phyloP scores from a whole-genome alignment of 2,797 vertebrate species.

The Triplophysa yarkandensis region DNA sequence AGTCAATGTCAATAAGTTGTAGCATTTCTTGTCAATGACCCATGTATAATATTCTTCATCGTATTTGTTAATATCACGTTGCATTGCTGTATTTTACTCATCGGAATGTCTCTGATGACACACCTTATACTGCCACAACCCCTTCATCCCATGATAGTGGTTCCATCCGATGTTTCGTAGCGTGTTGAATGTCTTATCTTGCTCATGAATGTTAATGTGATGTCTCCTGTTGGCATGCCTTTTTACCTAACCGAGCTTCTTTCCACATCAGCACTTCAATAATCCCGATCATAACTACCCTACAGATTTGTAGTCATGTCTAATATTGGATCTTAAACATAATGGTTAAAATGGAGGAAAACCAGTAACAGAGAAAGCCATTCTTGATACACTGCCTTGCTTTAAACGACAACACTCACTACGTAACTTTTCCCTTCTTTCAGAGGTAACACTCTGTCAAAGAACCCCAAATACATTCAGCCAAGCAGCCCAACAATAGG shows the following conservation, averaged over 20 bases:
- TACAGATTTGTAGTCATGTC: conserved; percentile 18
- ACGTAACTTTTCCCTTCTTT: conserved; percentile 58
- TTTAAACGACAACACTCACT: conserved; percentile 58
- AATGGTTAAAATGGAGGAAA: conserved; percentile 33
- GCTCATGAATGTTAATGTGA: conserved; percentile 50
- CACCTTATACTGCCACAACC: conserved; percentile 28
- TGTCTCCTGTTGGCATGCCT: conserved; percentile 54
- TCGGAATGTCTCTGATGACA: conserved; percentile 40
- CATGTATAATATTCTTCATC: conserved; percentile 48
- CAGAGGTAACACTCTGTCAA: conserved; percentile 35
- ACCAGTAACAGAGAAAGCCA: conserved; percentile 42
- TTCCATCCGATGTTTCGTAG: conserved; percentile 43
- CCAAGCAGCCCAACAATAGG: conserved; percentile 56
- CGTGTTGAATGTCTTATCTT: conserved; percentile 51
- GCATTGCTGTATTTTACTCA: conserved; percentile 58
- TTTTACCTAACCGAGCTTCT: conserved; percentile 27
- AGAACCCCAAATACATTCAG: conserved; percentile 52
- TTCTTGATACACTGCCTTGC: conserved; percentile 48
- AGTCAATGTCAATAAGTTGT: conserved; percentile 56
- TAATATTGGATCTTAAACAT: conserved; percentile 23
- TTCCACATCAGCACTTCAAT: conserved; percentile 13
- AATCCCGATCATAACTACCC: conserved; percentile 10
- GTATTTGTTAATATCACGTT: conserved; percentile 43
- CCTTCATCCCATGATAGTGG: conserved; percentile 24
- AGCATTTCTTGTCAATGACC: conserved; percentile 58